These are phyloP conservation scores for Tricholaema leucomelas DNA, from an alignment of 2,113 vertebrate species.

Conservation along the genomic window DNA sequence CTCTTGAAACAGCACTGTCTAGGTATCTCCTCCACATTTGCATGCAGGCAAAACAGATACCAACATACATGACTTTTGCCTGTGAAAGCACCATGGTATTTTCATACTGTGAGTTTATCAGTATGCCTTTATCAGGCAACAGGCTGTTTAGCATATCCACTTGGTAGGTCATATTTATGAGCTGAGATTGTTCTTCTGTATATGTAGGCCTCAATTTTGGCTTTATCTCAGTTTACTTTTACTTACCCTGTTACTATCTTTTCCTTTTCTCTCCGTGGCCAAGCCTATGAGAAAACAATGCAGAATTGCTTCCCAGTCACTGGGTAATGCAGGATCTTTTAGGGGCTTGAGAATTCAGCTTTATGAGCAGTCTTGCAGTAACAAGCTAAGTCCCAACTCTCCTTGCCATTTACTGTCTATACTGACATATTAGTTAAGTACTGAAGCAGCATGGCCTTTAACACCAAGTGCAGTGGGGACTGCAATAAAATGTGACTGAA, in stretches of 20 bases:
- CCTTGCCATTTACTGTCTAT: neutral
- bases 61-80: neutral
- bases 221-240: slow-evolving; percentile 14
- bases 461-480: neutral
- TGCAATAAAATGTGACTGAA: neutral
- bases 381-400: neutral
- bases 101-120: neutral
- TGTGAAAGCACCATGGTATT: neutral
- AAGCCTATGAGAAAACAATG: neutral
- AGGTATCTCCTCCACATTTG: neutral
- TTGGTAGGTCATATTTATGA: neutral
- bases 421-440: neutral
- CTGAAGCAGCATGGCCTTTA: neutral
- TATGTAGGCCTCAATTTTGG: neutral
- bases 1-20: neutral
- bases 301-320: neutral
- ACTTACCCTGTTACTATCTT: neutral
- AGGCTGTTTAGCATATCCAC: neutral
- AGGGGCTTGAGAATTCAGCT: neutral
- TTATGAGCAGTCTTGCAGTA: neutral
- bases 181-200: neutral
- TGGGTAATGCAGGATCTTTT: neutral
- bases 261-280: slow-evolving; percentile 4
- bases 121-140: neutral
- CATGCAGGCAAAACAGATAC: neutral